These are phyloP conservation scores for Tinamus guttatus DNA, from an alignment of 2,113 vertebrate genomes.

Conservation along the genomic window DNA sequence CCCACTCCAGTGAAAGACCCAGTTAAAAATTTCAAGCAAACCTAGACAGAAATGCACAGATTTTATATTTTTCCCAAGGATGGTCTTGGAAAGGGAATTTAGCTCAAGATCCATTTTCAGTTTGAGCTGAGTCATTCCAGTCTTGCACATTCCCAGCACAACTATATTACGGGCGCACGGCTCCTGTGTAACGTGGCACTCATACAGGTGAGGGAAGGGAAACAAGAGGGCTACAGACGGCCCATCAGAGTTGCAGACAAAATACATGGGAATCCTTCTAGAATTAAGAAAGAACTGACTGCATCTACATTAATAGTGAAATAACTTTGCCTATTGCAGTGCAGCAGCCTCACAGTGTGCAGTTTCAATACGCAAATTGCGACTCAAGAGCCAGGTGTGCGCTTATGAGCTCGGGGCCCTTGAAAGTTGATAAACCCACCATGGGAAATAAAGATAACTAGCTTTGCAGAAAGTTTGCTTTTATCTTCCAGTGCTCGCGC, in stretches of 20 bases:
- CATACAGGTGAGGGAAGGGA: background rate
- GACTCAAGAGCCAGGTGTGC: conserved; percentile 68
- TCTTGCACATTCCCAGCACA: background rate
- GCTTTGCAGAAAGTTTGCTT: conserved; percentile 31
- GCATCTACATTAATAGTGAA: background rate
- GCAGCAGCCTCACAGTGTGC: conserved; percentile 5
- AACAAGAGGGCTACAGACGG: conserved; percentile 21
- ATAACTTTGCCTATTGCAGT: background rate
- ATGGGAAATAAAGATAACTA: conserved; percentile 67
- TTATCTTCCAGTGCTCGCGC: background rate
- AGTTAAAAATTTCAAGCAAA: background rate
- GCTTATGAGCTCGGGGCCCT: conserved; percentile 69
- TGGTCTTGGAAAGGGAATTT: background rate
- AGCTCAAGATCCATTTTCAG: background rate
- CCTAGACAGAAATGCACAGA: background rate
- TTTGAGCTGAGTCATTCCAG: background rate
- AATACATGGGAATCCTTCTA: background rate
- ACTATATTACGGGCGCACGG: background rate
- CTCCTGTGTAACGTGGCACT: background rate
- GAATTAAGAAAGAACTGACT: conserved; percentile 12
- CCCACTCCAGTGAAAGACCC: background rate
- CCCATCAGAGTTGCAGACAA: background rate
- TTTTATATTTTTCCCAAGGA: background rate
- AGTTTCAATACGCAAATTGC: conserved; percentile 44
- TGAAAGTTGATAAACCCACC: conserved; percentile 66